Conservation (phyloP, 1,140 invertebrate genomes). For the Solenopsis invicta region DNA sequence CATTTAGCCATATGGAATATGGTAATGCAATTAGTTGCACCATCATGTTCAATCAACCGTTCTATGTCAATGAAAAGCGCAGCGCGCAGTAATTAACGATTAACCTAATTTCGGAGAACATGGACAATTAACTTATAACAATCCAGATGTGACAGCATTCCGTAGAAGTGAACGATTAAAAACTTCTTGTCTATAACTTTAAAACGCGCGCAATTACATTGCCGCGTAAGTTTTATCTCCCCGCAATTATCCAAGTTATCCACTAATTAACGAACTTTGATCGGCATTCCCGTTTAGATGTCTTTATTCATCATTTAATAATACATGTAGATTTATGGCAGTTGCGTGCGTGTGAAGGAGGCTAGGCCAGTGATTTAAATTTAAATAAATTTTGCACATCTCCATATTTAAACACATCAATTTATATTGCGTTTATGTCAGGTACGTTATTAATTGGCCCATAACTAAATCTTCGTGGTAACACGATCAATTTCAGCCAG, state of each 20-base stretch:
- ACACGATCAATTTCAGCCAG: neutral
- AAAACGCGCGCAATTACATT: slow-evolving; percentile 4
- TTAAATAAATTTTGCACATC: slow-evolving; percentile 19
- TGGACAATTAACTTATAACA: slow-evolving; percentile 50
- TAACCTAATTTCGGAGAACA: slow-evolving; percentile 47
- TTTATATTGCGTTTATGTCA: neutral
- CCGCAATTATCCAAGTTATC: slow-evolving; percentile 39
- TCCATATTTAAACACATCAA: slow-evolving; percentile 34
- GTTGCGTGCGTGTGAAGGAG: neutral
- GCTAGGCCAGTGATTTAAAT: neutral
- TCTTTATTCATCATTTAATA: slow-evolving; percentile 33
- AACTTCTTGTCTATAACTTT: slow-evolving; percentile 25
- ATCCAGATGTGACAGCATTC: slow-evolving; percentile 27
- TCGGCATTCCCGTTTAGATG: neutral
- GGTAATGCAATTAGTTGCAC: slow-evolving; percentile 64
- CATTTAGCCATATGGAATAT: slow-evolving; percentile 64
- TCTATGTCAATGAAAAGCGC: slow-evolving; percentile 62
- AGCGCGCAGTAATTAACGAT: slow-evolving; percentile 51
- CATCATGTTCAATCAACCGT: slow-evolving; percentile 59
- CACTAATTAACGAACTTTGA: slow-evolving; percentile 34
- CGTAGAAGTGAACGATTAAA: neutral
- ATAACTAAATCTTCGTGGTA: neutral
- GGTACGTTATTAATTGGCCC: slow-evolving; percentile 10
- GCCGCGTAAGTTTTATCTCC: slow-evolving; percentile 23
- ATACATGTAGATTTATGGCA: neutral